A percentile compares a stretch with the other conserved stretches of the same genome.
Conservation (phyloP, 1,140 invertebrate species). For the Penaeus japonicus region DNA sequence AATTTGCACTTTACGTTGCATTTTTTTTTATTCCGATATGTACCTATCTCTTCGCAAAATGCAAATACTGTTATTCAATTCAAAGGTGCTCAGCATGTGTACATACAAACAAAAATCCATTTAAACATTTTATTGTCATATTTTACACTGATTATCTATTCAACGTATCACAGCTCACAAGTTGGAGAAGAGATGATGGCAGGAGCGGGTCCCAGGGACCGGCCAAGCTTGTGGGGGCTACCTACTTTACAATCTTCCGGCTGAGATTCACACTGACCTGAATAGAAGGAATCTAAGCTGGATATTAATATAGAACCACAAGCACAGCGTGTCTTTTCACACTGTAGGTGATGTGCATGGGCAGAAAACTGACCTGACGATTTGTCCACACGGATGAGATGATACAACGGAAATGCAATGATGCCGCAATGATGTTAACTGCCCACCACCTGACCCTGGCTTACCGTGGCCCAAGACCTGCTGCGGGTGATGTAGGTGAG, state of each 20-base stretch:
- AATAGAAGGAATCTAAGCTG: no score
- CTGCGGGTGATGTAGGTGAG: not conserved
- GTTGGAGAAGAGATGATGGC: constrained; percentile 50
- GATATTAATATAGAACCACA: no score
- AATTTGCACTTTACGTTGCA: no score
- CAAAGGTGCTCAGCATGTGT: not conserved
- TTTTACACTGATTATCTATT: constrained; percentile 57
- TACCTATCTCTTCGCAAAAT: no score
- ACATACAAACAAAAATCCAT: not conserved
- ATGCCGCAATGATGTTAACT: not conserved
- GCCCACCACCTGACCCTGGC: not conserved
- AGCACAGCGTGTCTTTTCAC: no score
- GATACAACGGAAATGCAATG: not conserved
- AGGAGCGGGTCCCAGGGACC: constrained; percentile 26
- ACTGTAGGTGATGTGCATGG: no score
- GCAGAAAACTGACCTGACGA: no score
- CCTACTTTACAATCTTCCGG: not conserved
- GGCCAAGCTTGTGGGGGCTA: constrained; percentile 28
- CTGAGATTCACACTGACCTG: constrained; percentile 20
- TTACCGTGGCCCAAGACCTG: no score
- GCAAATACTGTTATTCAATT: no score
- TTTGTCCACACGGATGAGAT: no score
- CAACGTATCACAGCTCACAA: constrained; percentile 56
- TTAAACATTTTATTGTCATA: constrained; percentile 54
- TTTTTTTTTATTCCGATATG: no score